Evolutionary conservation across 2,113 vertebrate species (phyloP).

Genomic region (sheep (Ovis aries)): DNA sequence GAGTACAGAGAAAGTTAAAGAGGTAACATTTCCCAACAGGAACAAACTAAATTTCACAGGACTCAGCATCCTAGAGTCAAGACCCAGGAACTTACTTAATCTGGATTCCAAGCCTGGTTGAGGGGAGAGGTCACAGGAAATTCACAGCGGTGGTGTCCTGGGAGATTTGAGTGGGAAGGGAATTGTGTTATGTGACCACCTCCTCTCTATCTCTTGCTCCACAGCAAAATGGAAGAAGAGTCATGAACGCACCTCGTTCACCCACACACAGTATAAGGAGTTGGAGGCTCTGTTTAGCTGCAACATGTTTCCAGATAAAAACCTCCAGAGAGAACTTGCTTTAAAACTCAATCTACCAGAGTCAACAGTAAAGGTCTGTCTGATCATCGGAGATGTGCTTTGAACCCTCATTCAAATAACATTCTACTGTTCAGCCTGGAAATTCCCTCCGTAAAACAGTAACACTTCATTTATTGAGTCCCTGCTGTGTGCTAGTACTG

Average conservation of each 20-base stretch:
- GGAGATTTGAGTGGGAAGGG: not conserved
- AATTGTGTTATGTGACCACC: not conserved
- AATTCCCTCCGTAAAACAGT: not conserved
- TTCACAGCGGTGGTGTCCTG: not conserved
- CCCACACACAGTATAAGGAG: not conserved
- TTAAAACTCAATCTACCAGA: not conserved
- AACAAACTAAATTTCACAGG: not conserved
- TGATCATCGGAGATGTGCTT: not conserved
- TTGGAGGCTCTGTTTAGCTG: not conserved
- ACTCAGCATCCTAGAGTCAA: not conserved
- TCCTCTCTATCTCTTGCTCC: not conserved
- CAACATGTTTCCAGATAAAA: constrained; percentile 9
- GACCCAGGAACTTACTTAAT: not conserved
- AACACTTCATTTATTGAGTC: not conserved
- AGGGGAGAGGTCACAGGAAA: not conserved
- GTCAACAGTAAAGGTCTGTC: not conserved
- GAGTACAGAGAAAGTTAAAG: not conserved
- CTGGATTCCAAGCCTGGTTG: not conserved
- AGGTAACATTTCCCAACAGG: not conserved
- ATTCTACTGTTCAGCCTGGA: not conserved
- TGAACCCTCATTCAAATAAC: not conserved
- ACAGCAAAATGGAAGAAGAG: not conserved
- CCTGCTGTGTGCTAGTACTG: not conserved
- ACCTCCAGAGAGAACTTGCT: not conserved
- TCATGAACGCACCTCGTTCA: not conserved